These are phyloP conservation scores for Encarsia formosa DNA, from an alignment of 2,888 invertebrate species.

Conservation along the genomic window DNA sequence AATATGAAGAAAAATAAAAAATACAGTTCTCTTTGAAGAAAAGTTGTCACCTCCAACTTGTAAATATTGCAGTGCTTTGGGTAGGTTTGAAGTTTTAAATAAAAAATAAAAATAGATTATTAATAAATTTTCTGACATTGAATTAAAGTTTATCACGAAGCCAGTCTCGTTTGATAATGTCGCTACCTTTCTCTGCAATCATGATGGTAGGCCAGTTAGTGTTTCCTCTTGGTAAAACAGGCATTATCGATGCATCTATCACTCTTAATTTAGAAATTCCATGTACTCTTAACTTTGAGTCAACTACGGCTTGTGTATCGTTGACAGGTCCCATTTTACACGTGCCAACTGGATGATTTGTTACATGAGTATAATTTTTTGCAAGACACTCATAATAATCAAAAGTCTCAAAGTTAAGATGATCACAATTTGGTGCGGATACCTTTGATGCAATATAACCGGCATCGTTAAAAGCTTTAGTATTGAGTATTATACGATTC, in stretches of 20 bases:
- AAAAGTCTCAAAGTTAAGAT: conserved; percentile 53
- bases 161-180: conserved; percentile 53
- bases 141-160: too few species aligned
- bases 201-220: conserved; percentile 57
- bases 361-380: conserved; percentile 64
- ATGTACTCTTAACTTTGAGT: conserved; percentile 51
- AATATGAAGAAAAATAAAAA: too few species aligned
- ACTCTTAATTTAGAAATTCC: conserved; percentile 55
- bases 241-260: conserved; percentile 58
- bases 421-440: not conserved
- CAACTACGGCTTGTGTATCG: conserved; percentile 53
- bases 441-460: not conserved
- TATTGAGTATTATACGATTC: not conserved
- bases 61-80: too few species aligned
- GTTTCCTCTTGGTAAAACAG: conserved; percentile 55
- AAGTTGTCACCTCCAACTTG: too few species aligned
- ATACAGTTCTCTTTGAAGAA: too few species aligned
- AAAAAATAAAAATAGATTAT: too few species aligned
- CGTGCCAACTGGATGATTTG: conserved; percentile 56
- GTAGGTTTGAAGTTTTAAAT: too few species aligned
- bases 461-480: not conserved
- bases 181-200: conserved; percentile 59
- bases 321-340: conserved; percentile 52
- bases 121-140: too few species aligned
- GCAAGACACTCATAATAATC: conserved; percentile 72